A percentile compares a stretch with the other conserved stretches of the same genome.
Evolutionary conservation across 2,888 invertebrate species (phyloP).

Genomic region (Tholera decimalis): DNA sequence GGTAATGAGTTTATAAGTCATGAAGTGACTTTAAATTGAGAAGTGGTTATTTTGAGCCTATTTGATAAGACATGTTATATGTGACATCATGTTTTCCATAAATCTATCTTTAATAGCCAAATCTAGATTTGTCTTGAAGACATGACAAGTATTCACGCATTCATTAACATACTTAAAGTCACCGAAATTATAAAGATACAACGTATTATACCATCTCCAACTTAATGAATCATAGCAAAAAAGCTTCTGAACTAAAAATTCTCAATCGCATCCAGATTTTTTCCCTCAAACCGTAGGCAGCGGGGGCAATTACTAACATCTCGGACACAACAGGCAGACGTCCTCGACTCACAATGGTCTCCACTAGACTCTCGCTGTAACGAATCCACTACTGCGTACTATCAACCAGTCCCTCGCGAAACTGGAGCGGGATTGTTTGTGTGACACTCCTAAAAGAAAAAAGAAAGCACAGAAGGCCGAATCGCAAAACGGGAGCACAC

Average conservation of each 20-base stretch:
- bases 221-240: slow-evolving; percentile 10
- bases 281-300: slow-evolving; percentile 70
- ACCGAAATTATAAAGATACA: neutral
- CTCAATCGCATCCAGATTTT: slow-evolving; percentile 73
- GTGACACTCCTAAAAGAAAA: slow-evolving; percentile 73
- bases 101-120: too few relatives aligned
- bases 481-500: neutral
- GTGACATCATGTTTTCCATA: too few relatives aligned
- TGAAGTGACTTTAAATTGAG: neutral
- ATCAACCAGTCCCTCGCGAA: slow-evolving; percentile 85
- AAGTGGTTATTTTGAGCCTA: neutral
- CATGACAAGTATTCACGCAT: too few relatives aligned
- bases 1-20: slow-evolving; percentile 27
- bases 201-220: neutral
- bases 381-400: slow-evolving; percentile 88
- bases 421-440: slow-evolving; percentile 89
- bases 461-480: slow-evolving; percentile 22
- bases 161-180: too few relatives aligned
- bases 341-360: slow-evolving; percentile 88
- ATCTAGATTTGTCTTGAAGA: too few relatives aligned
- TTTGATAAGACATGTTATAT: neutral
- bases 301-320: slow-evolving; percentile 90
- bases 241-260: slow-evolving; percentile 21
- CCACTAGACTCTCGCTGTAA: slow-evolving; percentile 89
- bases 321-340: slow-evolving; percentile 90